phyloP scores from a whole-genome alignment of 2,888 invertebrate species.

The Meloe dianella region DNA sequence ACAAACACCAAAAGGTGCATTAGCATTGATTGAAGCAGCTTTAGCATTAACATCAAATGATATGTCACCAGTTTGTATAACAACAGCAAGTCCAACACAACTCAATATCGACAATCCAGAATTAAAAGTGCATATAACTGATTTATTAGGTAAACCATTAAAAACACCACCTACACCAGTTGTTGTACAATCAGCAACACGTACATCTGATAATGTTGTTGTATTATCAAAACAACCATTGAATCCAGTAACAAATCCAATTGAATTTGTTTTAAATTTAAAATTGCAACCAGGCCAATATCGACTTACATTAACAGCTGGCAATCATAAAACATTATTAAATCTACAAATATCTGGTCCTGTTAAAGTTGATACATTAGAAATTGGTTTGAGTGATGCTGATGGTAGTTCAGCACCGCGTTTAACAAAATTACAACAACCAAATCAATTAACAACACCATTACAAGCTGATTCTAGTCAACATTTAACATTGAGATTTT shows the following conservation, averaged over 20 bases:
- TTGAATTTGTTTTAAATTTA: constrained; percentile 78
- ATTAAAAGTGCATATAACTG: constrained; percentile 74
- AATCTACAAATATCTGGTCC: constrained; percentile 76
- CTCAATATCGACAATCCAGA: constrained; percentile 77
- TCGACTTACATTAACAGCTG: constrained; percentile 77
- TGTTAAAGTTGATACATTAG: constrained; percentile 76
- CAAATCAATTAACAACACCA: constrained; percentile 71
- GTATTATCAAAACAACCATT: constrained; percentile 73
- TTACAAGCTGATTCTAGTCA: constrained; percentile 90
- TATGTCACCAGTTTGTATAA: constrained; percentile 84
- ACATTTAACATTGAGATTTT: constrained; percentile 79
- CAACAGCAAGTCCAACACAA: constrained; percentile 78
- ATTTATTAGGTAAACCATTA: constrained; percentile 74
- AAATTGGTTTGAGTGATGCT: constrained; percentile 87
- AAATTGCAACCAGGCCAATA: constrained; percentile 88
- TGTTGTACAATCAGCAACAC: constrained; percentile 77
- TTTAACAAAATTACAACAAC: constrained; percentile 74
- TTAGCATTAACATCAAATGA: constrained; percentile 59
- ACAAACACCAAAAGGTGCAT: constrained; percentile 82
- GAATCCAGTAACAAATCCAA: constrained; percentile 64
- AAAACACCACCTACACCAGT: constrained; percentile 73
- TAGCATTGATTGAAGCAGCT: constrained; percentile 80
- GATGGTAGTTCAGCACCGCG: constrained; percentile 87
- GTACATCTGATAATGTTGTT: constrained; percentile 75
- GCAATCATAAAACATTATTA: constrained; percentile 61